Conservation (phyloP, 2,888 invertebrate species). For the Colletes collaris region DNA sequence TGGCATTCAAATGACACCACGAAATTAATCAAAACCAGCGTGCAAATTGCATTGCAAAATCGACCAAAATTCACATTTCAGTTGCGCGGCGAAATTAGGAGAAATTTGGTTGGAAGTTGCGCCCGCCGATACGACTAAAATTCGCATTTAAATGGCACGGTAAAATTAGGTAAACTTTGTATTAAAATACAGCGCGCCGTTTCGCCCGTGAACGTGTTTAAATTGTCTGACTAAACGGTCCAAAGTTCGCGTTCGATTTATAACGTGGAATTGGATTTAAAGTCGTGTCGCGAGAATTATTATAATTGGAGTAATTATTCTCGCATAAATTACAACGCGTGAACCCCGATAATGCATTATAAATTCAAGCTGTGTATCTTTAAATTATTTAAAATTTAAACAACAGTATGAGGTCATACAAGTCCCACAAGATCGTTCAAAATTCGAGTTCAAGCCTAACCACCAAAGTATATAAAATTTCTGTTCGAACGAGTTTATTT, state of each 20-base stretch:
- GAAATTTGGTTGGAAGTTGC: background rate
- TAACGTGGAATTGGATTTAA: too few relatives aligned
- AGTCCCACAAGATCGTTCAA: too few relatives aligned
- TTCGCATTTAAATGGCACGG: background rate
- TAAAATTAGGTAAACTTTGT: background rate
- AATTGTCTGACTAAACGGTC: too few relatives aligned
- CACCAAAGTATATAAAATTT: too few relatives aligned
- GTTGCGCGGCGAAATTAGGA: background rate
- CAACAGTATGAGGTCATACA: too few relatives aligned
- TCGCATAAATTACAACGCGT: background rate
- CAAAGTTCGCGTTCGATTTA: too few relatives aligned
- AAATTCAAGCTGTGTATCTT: too few relatives aligned
- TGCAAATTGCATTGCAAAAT: background rate
- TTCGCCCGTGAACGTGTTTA: too few relatives aligned
- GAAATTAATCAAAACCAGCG: conserved; percentile 6
- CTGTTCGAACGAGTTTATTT: too few relatives aligned
- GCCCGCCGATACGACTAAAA: background rate
- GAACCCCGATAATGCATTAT: too few relatives aligned
- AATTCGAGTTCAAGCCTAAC: too few relatives aligned
- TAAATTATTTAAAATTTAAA: too few relatives aligned
- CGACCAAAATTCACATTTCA: background rate
- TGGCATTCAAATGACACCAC: background rate
- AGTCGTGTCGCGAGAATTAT: background rate
- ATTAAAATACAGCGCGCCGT: background rate
- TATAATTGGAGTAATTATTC: background rate